A percentile compares a stretch with the other conserved stretches of the same genome.
phyloP scores from a whole-genome alignment of 2,113 vertebrate species.

The Microcebus murinus region DNA sequence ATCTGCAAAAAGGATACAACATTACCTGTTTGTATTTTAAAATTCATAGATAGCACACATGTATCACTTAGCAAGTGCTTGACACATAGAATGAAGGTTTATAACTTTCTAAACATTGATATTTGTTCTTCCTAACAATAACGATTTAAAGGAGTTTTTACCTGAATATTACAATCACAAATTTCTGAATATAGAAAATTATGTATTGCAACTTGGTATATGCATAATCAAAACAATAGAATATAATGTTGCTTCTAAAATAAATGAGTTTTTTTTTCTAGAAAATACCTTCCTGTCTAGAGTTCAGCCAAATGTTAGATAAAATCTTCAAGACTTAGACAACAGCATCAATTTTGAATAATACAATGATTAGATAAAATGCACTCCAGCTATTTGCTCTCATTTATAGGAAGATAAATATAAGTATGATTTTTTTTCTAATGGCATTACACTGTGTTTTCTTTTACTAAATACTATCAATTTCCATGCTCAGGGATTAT shows the following conservation, averaged over 20 bases:
- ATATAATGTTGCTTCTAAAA: slow-evolving; percentile 59
- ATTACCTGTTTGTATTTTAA: background rate
- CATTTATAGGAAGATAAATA: slow-evolving; percentile 69
- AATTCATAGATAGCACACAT: background rate
- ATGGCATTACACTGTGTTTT: slow-evolving; percentile 52
- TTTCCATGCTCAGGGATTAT: slow-evolving; percentile 5
- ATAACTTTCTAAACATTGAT: background rate
- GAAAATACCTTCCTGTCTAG: slow-evolving; percentile 68
- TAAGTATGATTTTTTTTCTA: slow-evolving; percentile 43
- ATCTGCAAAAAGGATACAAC: background rate
- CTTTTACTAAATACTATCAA: slow-evolving; percentile 49
- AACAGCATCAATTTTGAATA: slow-evolving; percentile 67
- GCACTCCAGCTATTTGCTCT: background rate
- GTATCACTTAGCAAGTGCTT: background rate
- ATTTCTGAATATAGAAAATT: slow-evolving; percentile 37
- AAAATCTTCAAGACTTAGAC: slow-evolving; percentile 60
- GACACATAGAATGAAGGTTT: background rate
- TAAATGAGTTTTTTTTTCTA: slow-evolving; percentile 74
- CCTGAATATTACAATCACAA: background rate
- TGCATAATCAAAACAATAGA: background rate
- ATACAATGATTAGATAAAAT: slow-evolving; percentile 64
- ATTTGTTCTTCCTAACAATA: slow-evolving; percentile 18
- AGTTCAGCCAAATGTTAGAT: slow-evolving; percentile 45
- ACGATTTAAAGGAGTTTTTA: slow-evolving; percentile 36
- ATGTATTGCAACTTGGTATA: background rate